Percentiles rank a stretch among this genome's conserved stretches.
phyloP scores from a whole-genome alignment of 2,797 vertebrate species.

The Premnoplex brunnescens region DNA sequence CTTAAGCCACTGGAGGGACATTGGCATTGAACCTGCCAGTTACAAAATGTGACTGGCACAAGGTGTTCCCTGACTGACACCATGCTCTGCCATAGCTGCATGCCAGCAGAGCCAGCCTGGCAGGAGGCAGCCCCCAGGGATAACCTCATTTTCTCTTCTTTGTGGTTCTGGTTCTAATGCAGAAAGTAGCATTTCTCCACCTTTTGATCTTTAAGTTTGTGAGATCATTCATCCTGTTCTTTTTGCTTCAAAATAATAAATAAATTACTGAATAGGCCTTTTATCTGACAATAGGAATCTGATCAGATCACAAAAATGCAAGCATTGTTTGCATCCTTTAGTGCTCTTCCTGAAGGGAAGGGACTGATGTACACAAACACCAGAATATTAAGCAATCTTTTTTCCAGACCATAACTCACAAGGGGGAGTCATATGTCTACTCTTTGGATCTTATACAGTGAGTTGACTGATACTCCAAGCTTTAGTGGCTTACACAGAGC shows the following conservation, averaged over 20 bases:
- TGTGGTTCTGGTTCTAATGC: not conserved
- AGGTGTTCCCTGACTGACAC: not conserved
- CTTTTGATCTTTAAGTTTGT: not conserved
- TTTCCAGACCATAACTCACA: constrained; percentile 39
- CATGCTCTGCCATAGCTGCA: not conserved
- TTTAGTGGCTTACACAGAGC: not conserved
- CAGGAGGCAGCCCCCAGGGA: not conserved
- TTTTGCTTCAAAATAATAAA: not conserved
- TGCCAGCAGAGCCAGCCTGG: not conserved
- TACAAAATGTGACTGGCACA: not conserved
- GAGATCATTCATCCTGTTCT: not conserved
- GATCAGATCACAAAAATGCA: constrained; percentile 19
- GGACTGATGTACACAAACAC: not conserved
- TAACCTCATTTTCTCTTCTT: not conserved
- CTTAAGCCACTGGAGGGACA: not conserved
- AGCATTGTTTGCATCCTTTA: not conserved
- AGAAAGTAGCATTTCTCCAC: not conserved
- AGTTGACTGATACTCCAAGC: not conserved
- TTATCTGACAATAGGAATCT: not conserved
- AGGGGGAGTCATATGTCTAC: constrained; percentile 51
- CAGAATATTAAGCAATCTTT: not conserved
- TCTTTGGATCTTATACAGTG: not conserved
- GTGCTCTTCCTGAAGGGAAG: not conserved
- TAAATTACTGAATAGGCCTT: not conserved
- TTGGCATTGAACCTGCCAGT: not conserved